Conservation (phyloP, 2,113 vertebrate species). For the Garra rufa region DNA sequence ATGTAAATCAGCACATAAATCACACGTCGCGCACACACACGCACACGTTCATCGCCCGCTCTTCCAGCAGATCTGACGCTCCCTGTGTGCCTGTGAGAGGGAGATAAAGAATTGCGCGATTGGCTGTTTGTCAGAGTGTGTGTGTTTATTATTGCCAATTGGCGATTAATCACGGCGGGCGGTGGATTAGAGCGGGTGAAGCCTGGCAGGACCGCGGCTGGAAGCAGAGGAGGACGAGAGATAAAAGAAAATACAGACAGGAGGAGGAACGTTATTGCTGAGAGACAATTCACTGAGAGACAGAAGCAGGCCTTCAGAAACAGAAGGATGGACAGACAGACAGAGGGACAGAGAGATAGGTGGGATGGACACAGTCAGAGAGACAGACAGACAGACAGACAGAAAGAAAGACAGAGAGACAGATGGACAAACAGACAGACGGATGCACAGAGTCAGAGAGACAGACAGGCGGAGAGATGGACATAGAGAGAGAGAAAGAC, state of each 20-base stretch:
- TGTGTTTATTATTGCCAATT: slow-evolving; percentile 46
- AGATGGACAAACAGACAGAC: too few relatives aligned
- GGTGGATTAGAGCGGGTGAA: slow-evolving; percentile 39
- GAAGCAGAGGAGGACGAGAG: neutral
- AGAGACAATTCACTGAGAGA: neutral
- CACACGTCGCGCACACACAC: neutral
- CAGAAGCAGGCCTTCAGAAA: neutral
- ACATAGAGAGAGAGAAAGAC: too few relatives aligned
- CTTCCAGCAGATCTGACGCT: slow-evolving; percentile 12
- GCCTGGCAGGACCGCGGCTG: neutral
- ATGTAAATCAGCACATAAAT: neutral
- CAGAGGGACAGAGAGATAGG: neutral
- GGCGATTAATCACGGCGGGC: slow-evolving; percentile 55
- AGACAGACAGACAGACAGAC: too few relatives aligned
- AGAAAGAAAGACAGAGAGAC: too few relatives aligned
- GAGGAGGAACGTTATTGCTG: slow-evolving; percentile 44
- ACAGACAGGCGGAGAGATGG: too few relatives aligned
- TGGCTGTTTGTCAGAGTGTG: slow-evolving; percentile 55
- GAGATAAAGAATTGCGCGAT: slow-evolving; percentile 60
- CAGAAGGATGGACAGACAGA: neutral
- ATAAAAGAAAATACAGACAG: neutral
- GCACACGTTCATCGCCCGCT: neutral
- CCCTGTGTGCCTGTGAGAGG: slow-evolving; percentile 49
- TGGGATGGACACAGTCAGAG: too few relatives aligned
- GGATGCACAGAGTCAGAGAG: too few relatives aligned